phyloP scores from a whole-genome alignment of 1,140 invertebrate genomes.

The Thaumatotibia leucotreta region DNA sequence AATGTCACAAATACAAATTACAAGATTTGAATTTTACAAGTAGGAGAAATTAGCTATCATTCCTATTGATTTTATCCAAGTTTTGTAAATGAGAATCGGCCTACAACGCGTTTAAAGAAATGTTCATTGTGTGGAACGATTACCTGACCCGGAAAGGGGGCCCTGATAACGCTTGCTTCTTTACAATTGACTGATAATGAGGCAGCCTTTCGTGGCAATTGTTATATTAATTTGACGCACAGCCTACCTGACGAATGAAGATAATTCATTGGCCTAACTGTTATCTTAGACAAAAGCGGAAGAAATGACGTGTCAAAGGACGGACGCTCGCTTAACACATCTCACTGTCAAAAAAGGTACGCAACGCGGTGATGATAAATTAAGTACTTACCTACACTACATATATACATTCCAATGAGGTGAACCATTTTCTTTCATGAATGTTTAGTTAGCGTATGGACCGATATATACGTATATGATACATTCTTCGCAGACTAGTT shows the following conservation, averaged over 20 bases:
- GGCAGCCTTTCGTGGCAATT: constrained; percentile 14
- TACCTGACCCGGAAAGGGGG: constrained; percentile 36
- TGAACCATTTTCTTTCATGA: not conserved
- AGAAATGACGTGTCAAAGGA: constrained; percentile 8
- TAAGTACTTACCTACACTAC: not conserved
- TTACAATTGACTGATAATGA: constrained; percentile 22
- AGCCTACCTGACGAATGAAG: not conserved
- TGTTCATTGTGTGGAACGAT: constrained; percentile 26
- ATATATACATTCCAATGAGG: not conserved
- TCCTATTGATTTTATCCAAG: not conserved
- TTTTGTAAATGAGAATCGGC: not conserved
- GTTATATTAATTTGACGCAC: constrained; percentile 4
- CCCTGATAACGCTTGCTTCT: constrained; percentile 27
- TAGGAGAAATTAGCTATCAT: not conserved
- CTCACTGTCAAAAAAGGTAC: constrained; percentile 3
- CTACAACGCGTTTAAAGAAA: constrained; percentile 12
- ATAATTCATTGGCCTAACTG: constrained; percentile 4
- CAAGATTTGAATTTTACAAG: not conserved
- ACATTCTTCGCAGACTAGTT: too few relatives aligned
- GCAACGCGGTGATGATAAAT: not conserved
- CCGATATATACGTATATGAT: too few relatives aligned
- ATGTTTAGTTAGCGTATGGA: too few relatives aligned
- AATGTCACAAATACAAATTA: not conserved
- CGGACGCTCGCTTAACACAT: not conserved
- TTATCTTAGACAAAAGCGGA: not conserved